A percentile compares a stretch with the other conserved stretches of the same genome.
Conservation (phyloP, 1,140 invertebrate species). For the Carposina sasakii region DNA sequence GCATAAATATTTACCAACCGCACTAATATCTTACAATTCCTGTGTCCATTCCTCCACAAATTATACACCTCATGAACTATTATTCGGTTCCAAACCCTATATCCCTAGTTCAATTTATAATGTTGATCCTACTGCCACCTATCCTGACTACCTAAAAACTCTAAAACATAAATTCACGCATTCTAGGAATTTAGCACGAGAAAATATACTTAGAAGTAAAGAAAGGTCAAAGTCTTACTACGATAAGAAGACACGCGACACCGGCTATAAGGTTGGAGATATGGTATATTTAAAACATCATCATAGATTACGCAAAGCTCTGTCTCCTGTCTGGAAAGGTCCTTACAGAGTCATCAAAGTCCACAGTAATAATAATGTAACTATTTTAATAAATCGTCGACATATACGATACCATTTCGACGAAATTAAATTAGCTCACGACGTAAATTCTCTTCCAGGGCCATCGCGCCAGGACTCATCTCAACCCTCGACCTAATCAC, state of each 20-base stretch:
- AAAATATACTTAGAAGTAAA: conserved; percentile 5
- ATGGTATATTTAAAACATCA: conserved; percentile 10
- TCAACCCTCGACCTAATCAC: too few species aligned
- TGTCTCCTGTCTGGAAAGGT: conserved; percentile 11
- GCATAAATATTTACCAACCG: conserved; percentile 27
- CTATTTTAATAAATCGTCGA: too few species aligned
- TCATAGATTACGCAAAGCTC: conserved; percentile 3
- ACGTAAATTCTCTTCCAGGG: too few species aligned
- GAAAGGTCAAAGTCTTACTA: conserved; percentile 9
- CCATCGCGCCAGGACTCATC: too few species aligned
- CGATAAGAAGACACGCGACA: too few species aligned
- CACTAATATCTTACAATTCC: conserved; percentile 36
- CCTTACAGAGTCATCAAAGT: conserved; percentile 12
- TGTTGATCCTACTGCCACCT: conserved; percentile 2
- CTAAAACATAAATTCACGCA: background rate
- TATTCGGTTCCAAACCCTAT: conserved; percentile 34
- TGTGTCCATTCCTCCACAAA: conserved; percentile 25
- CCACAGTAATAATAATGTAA: background rate
- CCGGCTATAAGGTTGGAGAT: conserved; percentile 8
- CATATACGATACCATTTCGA: too few species aligned
- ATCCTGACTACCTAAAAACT: conserved; percentile 11
- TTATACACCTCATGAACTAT: conserved; percentile 33
- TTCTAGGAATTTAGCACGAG: background rate
- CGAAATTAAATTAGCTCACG: too few species aligned
- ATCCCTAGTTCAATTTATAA: conserved; percentile 19